A percentile compares a stretch with the other conserved stretches of the same genome.
phyloP scores from a whole-genome alignment of 2,797 vertebrate genomes.

The Onychomys leucogaster region DNA sequence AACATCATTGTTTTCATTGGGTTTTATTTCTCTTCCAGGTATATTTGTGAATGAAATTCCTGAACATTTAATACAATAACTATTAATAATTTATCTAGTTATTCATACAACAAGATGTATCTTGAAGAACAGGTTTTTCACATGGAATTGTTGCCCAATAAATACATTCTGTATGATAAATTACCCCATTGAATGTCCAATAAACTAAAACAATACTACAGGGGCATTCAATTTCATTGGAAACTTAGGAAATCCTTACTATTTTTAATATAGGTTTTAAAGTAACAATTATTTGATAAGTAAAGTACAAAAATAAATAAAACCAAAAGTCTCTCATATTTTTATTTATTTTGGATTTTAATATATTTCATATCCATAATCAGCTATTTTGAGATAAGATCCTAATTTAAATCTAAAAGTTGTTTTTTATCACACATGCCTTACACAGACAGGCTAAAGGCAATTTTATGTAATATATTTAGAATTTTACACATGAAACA shows the following conservation, averaged over 20 bases:
- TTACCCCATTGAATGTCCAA: neutral
- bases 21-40: neutral
- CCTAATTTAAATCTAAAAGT: neutral
- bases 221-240: neutral
- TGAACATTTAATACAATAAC: neutral
- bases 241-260: constrained; percentile 1
- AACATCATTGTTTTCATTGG: neutral
- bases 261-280: neutral
- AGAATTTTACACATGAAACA: neutral
- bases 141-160: neutral
- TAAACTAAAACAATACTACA: constrained; percentile 5
- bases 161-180: neutral
- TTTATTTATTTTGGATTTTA: neutral
- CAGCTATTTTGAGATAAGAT: neutral
- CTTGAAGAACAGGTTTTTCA: neutral
- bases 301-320: neutral
- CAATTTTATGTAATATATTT: neutral
- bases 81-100: constrained; percentile 41
- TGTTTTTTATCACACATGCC: neutral
- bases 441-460: neutral
- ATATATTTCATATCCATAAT: neutral
- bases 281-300: neutral
- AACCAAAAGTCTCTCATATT: neutral
- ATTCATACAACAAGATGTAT: neutral
- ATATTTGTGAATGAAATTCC: neutral